Percentiles rank a stretch among this genome's conserved stretches.
Evolutionary conservation across 2,797 vertebrate species (phyloP).

Genomic region (Eptatretus atami): DNA sequence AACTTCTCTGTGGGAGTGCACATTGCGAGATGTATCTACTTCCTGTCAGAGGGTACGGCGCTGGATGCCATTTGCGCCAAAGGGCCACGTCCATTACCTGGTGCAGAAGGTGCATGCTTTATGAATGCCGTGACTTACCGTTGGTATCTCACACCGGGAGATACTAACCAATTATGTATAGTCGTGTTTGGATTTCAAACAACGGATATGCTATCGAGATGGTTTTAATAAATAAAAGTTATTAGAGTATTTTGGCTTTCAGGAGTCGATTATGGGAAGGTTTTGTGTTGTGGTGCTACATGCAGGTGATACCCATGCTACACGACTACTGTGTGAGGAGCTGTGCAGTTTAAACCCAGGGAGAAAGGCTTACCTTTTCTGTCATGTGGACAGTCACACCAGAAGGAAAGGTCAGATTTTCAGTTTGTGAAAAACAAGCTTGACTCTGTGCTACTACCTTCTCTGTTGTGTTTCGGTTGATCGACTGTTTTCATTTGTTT

Average conservation of each 20-base stretch:
- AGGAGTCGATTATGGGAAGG: no score
- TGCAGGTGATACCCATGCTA: conserved; percentile 73
- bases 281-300: no score
- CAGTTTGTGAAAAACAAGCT: no score
- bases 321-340: conserved; percentile 62
- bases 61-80: conserved; percentile 37
- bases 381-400: conserved; percentile 70
- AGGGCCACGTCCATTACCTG: conserved; percentile 78
- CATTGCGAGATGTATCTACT: conserved; percentile 59
- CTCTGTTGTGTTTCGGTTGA: conserved; percentile 7
- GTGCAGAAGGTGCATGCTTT: conserved; percentile 47
- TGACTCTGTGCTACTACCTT: no score
- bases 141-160: not conserved
- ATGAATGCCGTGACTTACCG: not conserved
- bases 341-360: conserved; percentile 83
- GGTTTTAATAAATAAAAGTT: not conserved
- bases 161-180: not conserved
- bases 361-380: conserved; percentile 66
- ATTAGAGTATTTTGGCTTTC: no score
- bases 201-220: not conserved
- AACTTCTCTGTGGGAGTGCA: conserved; percentile 40
- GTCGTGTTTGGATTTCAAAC: not conserved
- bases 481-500: not conserved
- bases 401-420: conserved; percentile 38
- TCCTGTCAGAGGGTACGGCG: conserved; percentile 32